Evolutionary conservation across 2,888 invertebrate species (phyloP).

Genomic region (Caenorhabditis sp.): DNA sequence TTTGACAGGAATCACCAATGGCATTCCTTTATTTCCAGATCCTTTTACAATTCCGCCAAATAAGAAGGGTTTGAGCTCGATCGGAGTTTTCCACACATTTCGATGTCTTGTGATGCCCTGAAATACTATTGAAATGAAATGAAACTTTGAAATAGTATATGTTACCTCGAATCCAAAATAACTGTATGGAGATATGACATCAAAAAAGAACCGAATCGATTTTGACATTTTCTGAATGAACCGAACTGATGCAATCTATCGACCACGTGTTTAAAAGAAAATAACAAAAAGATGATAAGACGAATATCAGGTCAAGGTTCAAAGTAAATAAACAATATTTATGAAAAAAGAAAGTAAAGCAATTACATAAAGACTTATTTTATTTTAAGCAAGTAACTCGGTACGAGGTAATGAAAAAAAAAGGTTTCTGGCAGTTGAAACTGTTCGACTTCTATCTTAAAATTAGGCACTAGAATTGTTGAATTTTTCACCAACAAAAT

Average conservation of each 20-base stretch:
- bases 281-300: neutral
- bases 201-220: constrained; percentile 32
- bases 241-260: no score
- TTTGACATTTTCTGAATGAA: constrained; percentile 7
- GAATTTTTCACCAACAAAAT: constrained; percentile 22
- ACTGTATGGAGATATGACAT: constrained; percentile 41
- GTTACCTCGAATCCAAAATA: constrained; percentile 35
- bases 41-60: constrained; percentile 19
- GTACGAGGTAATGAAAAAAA: no score
- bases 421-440: no score
- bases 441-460: no score
- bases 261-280: neutral
- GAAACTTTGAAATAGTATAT: no score
- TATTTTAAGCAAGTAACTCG: no score
- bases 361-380: no score
- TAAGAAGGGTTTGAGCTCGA: constrained; percentile 32
- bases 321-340: neutral
- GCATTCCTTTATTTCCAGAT: constrained; percentile 20
- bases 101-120: constrained; percentile 31
- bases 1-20: constrained; percentile 24
- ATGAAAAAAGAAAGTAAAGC: no score
- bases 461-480: neutral
- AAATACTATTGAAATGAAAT: no score
- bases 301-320: neutral
- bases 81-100: constrained; percentile 25